phyloP scores from a whole-genome alignment of 2,888 invertebrate species.

The Hartigia nigra region DNA sequence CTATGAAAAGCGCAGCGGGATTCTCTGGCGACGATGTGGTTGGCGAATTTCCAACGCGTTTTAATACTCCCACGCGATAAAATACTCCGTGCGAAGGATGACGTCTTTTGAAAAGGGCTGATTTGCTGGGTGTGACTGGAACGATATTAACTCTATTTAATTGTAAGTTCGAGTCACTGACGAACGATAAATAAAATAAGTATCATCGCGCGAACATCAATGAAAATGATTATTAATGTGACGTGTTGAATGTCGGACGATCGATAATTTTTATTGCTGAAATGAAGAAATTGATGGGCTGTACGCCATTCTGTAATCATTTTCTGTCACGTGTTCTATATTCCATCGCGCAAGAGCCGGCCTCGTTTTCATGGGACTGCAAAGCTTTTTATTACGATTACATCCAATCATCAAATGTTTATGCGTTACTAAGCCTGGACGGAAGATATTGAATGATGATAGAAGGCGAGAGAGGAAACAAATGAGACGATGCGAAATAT shows the following conservation, averaged over 20 bases:
- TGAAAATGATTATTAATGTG: neutral
- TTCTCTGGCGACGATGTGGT: neutral
- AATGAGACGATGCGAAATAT: neutral
- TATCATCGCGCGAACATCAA: neutral
- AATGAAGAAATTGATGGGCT: neutral
- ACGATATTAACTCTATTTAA: slow-evolving; percentile 22
- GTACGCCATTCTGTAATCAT: neutral
- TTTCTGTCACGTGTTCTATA: neutral
- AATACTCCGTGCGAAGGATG: neutral
- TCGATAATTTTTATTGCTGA: neutral
- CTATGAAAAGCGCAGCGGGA: neutral
- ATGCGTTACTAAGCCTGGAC: neutral
- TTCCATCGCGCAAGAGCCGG: neutral
- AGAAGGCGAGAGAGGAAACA: neutral
- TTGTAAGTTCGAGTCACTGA: slow-evolving; percentile 26
- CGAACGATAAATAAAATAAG: slow-evolving; percentile 1
- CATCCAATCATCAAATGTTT: neutral
- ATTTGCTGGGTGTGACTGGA: slow-evolving; percentile 18
- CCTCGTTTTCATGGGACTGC: neutral
- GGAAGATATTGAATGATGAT: neutral
- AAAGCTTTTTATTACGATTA: neutral
- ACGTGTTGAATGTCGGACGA: neutral
- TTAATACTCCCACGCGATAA: neutral
- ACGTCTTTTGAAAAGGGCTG: neutral
- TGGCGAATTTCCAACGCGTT: neutral